A percentile compares a stretch with the other conserved stretches of the same genome.
Conservation (phyloP, 1,140 invertebrate genomes). For the Tetraneura akinire region DNA sequence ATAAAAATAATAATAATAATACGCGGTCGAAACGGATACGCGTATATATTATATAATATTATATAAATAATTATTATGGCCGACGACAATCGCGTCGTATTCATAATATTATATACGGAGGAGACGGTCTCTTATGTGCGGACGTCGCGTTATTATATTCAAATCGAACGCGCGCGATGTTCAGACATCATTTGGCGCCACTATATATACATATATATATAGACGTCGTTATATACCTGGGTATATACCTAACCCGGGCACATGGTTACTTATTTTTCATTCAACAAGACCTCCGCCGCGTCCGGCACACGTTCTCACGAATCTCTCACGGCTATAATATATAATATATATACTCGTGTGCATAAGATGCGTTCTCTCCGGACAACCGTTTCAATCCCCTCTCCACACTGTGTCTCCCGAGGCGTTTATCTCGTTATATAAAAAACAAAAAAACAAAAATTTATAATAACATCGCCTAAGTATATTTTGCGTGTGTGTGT, state of each 20-base stretch:
- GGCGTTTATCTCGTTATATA: slow-evolving; percentile 48
- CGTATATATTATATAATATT: not conserved
- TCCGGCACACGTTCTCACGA: slow-evolving; percentile 47
- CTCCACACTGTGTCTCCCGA: not conserved
- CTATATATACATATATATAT: too few relatives aligned
- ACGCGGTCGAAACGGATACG: not conserved
- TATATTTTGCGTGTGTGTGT: not conserved
- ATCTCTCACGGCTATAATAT: slow-evolving; percentile 30
- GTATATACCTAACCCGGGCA: too few relatives aligned
- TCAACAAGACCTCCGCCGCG: slow-evolving; percentile 39
- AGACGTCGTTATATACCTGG: too few relatives aligned
- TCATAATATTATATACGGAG: too few relatives aligned
- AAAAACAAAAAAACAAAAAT: too few relatives aligned
- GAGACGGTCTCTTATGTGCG: too few relatives aligned
- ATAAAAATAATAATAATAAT: too few relatives aligned
- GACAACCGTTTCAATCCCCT: too few relatives aligned
- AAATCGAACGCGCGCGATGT: slow-evolving; percentile 27
- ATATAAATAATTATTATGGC: slow-evolving; percentile 44
- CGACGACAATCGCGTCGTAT: slow-evolving; percentile 43
- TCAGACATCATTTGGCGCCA: slow-evolving; percentile 47
- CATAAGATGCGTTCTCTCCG: too few relatives aligned
- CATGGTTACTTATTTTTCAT: slow-evolving; percentile 22
- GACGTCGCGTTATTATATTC: slow-evolving; percentile 37
- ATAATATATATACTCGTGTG: too few relatives aligned
- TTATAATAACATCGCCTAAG: slow-evolving; percentile 6